Conservation (phyloP, 2,113 vertebrate genomes). For the Microcebus lehilahytsara region DNA sequence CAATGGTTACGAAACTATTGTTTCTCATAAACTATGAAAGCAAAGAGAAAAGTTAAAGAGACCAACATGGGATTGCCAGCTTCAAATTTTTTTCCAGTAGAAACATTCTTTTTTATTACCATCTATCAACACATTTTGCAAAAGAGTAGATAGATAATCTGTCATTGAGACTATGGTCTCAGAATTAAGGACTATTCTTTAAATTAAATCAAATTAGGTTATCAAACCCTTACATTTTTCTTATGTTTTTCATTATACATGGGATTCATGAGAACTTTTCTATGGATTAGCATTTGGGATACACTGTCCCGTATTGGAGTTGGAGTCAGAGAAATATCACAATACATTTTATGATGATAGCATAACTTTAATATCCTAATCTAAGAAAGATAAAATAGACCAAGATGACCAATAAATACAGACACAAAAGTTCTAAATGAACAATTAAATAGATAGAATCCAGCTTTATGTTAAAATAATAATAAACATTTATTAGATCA, state of each 20-base stretch:
- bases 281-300: neutral
- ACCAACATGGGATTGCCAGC: neutral
- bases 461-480: neutral
- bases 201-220: neutral
- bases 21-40: neutral
- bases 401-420: neutral
- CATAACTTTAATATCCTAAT: neutral
- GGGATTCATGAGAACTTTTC: neutral
- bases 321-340: neutral
- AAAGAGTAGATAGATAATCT: neutral
- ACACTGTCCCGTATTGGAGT: neutral
- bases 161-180: neutral
- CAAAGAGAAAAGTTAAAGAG: neutral
- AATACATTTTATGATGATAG: neutral
- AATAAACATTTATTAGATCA: neutral
- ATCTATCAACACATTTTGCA: neutral
- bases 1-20: neutral
- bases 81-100: neutral
- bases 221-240: neutral
- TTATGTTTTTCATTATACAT: neutral
- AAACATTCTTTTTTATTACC: neutral
- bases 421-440: neutral
- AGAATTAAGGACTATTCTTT: neutral
- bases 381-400: neutral
- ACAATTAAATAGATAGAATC: neutral